Conservation (phyloP, 64 coral and sea anemone genomes). For the Orbicella faveolata region DNA sequence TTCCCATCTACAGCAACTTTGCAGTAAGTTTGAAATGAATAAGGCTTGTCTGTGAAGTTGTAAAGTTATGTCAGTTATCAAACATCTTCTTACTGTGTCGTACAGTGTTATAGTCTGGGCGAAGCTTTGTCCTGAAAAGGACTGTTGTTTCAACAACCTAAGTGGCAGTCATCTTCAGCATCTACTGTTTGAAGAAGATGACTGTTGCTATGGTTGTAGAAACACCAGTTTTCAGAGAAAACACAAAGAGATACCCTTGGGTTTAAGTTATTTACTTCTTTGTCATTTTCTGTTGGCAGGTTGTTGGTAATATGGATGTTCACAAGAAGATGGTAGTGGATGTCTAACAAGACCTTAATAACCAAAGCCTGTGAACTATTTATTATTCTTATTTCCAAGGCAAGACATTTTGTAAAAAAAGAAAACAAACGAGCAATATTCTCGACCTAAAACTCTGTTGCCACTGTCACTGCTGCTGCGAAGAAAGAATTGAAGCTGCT, state of each 20-base stretch:
- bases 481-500: not conserved
- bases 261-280: not conserved
- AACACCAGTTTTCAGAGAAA: too few species aligned
- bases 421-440: slow-evolving; percentile 23
- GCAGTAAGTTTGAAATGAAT: too few species aligned
- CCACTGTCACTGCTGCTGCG: not conserved
- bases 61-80: too few species aligned
- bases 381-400: slow-evolving; percentile 57
- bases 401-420: slow-evolving; percentile 46
- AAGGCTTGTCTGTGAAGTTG: too few species aligned
- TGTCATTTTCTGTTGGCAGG: slow-evolving; percentile 23
- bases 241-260: not conserved
- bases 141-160: too few species aligned
- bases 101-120: too few species aligned
- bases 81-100: too few species aligned
- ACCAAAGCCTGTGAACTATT: slow-evolving; percentile 52
- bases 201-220: too few species aligned
- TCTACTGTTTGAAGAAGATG: too few species aligned
- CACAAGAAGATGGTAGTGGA: slow-evolving; percentile 98
- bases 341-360: slow-evolving; percentile 59
- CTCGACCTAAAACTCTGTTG: not conserved
- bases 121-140: too few species aligned
- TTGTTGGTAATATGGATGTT: slow-evolving; percentile 99
- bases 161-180: too few species aligned
- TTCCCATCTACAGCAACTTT: too few species aligned